Evolutionary conservation across 2,888 invertebrate genomes (phyloP), one percentile per base, ranked within the genome.

Genomic region (Tridacna crocea): DNA sequence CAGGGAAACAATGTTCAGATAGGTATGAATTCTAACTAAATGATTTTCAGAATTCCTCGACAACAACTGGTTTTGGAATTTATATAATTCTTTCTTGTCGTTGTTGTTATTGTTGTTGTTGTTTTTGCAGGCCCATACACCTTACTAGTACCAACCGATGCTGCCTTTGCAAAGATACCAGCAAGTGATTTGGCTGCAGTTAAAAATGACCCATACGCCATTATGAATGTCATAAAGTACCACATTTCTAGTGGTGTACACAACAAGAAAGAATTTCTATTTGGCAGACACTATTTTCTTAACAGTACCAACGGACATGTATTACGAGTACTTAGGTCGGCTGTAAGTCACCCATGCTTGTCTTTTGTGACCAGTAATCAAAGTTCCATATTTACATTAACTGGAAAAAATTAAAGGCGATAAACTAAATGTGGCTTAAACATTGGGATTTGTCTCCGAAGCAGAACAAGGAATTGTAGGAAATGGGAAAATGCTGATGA

Each of bases 81-180:
- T n/a, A n/a, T n/a, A n/a, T n/a, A n/a, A n/a, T n/a, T n/a, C n/a
- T n/a, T n/a, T n/a, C 36, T 36, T 36, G 36, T 8, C 36, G 36
- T 36, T 36, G 3, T 4, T 8, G n/a, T 36, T 36, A 4, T 8
- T 36, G 36, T 36, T 36, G n/a, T 36, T 36, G 36, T 36, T 36
- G 2, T 4, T 36, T 4, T 76, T 80, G 17, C 81, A 92, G 91
- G 88, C 6, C 89, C 89, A n/a, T 90, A 83, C 63, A 92, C 92
- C 4, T 26, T 91, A 0, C 80, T 92, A 0, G 87, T 88, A 0
- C 92, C 91, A 8, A 84, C 87, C 17, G 86, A 92, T 76, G 80
- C 83, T 10, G 90, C 90, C 12, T 88, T 92, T 77, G 80, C 82
- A 17, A 86, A 84, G 61, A 60, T 90, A 11, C 89, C 90, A 12